Evolutionary conservation across 2,797 vertebrate genomes (phyloP), one percentile per base, ranked within the genome.

Genomic region (Salarias fasciatus): DNA sequence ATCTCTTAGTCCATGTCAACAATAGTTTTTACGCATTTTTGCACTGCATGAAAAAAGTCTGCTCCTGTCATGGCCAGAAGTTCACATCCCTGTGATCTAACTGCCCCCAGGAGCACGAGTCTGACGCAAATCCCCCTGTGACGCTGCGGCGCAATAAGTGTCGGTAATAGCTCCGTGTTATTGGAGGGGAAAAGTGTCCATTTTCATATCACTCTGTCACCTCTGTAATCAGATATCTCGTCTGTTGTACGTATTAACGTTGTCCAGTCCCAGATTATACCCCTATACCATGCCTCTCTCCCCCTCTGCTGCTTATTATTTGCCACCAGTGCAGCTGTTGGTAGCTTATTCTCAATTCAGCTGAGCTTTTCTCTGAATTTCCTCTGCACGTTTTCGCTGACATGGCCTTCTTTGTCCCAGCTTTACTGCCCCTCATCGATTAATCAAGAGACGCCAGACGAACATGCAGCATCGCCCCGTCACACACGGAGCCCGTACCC

Each of bases 31-130:
- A 75, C 11, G 44, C 73, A 50, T 66, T 79, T 86, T 72, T 84
- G 78, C 73, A 62, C 82, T 58, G 70, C 75, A 75, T 83, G 59
- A 82, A 82, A 85, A 72, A 74, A 51, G 61, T 68, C 24, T 72
- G 50, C 47, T 77, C 37, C 64, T 77, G 64, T 77, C 84, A 82
- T 28, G 51, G 53, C 67, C 58, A 77, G 72, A 62, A 55, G 44
- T 73, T 82, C 75, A 83, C 63, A 66, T 83, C 72, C 56, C 60
- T 69, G 72, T 86, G 86, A 89, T 89, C 82, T 77, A 41, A 67
- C 72, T 73, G 71, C 67, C 65, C 70, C 70, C 62, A 69, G 61
- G 71, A 88, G 79, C 69, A 63, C 15, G 53, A 60, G 47, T 64
- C 81, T 80, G 83, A 86, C 65, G 37, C 54, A 82, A 85, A 82